Evolutionary conservation across 2,113 vertebrate genomes (phyloP), one percentile per base, ranked within the genome.

Genomic region (Nyctibius bracteatus): DNA sequence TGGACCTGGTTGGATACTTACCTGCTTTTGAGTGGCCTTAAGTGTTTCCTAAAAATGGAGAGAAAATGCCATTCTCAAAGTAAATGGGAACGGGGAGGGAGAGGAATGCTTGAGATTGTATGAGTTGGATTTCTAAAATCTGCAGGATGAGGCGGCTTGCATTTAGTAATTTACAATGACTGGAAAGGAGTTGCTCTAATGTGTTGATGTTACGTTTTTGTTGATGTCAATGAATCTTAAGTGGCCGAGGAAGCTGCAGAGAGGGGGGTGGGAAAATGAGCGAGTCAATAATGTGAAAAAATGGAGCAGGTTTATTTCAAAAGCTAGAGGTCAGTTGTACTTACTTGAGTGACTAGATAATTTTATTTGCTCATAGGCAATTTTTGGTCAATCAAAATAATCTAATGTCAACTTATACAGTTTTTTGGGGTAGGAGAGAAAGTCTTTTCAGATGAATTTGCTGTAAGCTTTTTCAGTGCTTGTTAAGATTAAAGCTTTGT

Each of bases 401-500:
- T 88, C 62, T 92, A 83, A 74, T 92, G 86, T 94, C 86, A 91
- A 86, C 91, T 94, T 79, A 92, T 89, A 87, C 28, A 30, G 2
- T 81, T 74, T 95, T 71, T 41, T 80, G 30, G 4, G 46, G 18
- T 70, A 77, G 52, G 77, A 92, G 57, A 82, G 75, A 90, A 83
- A 57, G 84, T 79, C 25, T 85, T 73, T 86, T 90, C 86, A 87
- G 92, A 88, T 80, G 62, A 90, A 95, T 96, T 95, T 85, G 65
- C 93, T 95, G 81, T 92, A 75, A 97, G 86, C 84, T 88, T 94
- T 96, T 95, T 91, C 94, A 96, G 84, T 89, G 92, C 93, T 95
- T 94, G 95, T 97, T 96, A 97, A 94, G 95, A 96, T 91, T 94
- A 94, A 96, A 93, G 93, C 81, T 92, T 72, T 90, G 90, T 90